Base-by-base conservation (phyloP, 1,140 invertebrate species). In the Drosophila sp. region DNA sequence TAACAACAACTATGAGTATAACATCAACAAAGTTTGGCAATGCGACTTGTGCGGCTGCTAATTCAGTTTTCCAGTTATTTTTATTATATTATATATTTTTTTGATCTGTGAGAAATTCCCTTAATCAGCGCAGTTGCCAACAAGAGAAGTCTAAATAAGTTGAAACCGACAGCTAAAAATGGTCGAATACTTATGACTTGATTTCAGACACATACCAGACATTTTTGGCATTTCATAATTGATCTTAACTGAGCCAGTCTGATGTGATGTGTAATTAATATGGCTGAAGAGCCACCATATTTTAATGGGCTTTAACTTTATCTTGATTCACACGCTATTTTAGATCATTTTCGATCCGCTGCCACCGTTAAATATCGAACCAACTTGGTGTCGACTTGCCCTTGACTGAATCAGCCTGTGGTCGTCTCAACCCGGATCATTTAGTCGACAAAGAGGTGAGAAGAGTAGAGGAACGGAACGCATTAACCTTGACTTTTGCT, bases 41-140 rank as follows among this genome's bases (percentile, higher is more conserved):
- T 74, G 58, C 56, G 32, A 34, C 66, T 59, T 43, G 38, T 21
- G 51, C 46, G 32, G 43, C 43, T 50, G 32, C 53, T 59, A 56
- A 57, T 53, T 67, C 21, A 74, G 65, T 74, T 70, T 62, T 62
- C 13, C 65, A 67, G 71, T 71, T 63, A 72, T 76, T 75, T 83
- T 59, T 79, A 75, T 58, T 50, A 13, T 48, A 46, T 46, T 46
- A 46, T 74, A 21, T 73, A 54, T 66, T 72, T 56, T 69, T 71
- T 61, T 72, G 71, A 62, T 78, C 70, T 84, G 80, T 84, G 80
- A 84, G 80, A 84, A 84, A 84, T 84, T 84, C 80, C 80, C 80
- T 84, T 84, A 84, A 84, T 84, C 80, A 84, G 77, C 81, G 61
- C 73, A 78, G 65, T 41, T 71, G 54, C 40, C 18, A 40, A 51